Conservation (phyloP, 2,797 vertebrate species). For the Pangasius mekongensis region DNA sequence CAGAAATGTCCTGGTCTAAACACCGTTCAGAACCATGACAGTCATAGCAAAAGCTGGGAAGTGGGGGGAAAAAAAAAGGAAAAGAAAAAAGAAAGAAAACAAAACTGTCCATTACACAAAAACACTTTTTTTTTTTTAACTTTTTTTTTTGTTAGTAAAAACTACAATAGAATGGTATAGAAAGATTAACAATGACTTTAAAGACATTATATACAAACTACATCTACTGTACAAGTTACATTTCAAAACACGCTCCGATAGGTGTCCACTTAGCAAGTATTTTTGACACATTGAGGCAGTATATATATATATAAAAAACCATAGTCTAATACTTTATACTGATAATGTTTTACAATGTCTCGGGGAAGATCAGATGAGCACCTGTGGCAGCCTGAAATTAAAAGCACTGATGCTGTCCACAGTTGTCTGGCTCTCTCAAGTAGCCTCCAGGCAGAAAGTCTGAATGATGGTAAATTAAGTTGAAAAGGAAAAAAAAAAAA, state of each 20-base stretch:
- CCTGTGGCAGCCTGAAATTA: constrained; percentile 52
- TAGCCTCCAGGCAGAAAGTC: constrained; percentile 30
- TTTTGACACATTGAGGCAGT: constrained; percentile 61
- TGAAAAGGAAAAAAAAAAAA: background rate
- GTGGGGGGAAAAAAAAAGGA: background rate
- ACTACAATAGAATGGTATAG: constrained; percentile 77
- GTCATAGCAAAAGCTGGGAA: constrained; percentile 66
- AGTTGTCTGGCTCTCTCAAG: constrained; percentile 44
- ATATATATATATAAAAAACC: constrained; percentile 27
- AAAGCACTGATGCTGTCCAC: constrained; percentile 51
- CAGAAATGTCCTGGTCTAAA: constrained; percentile 57
- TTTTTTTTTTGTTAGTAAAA: constrained; percentile 76
- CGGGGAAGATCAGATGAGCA: constrained; percentile 51
- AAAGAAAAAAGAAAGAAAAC: constrained; percentile 54
- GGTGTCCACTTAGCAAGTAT: constrained; percentile 59
- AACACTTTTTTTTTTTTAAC: constrained; percentile 62
- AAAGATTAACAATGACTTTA: constrained; percentile 78
- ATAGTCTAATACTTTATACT: constrained; percentile 49
- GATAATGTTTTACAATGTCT: constrained; percentile 46
- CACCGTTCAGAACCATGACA: constrained; percentile 67
- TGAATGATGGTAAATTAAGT: constrained; percentile 19
- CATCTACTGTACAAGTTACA: constrained; percentile 77
- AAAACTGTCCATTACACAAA: constrained; percentile 49
- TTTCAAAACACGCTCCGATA: constrained; percentile 57
- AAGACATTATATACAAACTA: constrained; percentile 78